These are phyloP conservation scores for Himalopsyche tibetana DNA, from an alignment of 2,888 invertebrate genomes.

Conservation along the genomic window DNA sequence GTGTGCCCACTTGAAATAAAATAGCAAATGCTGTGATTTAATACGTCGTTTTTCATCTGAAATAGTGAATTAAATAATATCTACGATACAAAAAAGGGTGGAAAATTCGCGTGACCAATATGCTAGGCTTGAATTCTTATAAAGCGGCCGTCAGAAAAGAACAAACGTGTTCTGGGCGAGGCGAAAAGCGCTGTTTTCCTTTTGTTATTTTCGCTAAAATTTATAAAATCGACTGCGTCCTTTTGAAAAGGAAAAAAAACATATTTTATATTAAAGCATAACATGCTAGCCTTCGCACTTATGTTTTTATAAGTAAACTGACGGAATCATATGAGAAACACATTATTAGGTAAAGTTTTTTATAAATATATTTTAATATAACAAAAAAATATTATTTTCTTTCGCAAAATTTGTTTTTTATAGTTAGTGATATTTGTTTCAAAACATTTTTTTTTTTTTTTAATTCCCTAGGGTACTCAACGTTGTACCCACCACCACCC, in stretches of 20 bases:
- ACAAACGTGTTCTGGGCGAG: slow-evolving; percentile 11
- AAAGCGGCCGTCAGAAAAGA: not conserved
- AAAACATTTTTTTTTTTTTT: too few species aligned
- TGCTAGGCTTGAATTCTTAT: slow-evolving; percentile 1
- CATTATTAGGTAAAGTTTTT: not conserved
- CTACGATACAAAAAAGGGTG: not conserved
- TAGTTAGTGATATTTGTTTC: too few species aligned
- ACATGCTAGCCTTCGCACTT: not conserved
- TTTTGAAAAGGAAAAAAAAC: not conserved
- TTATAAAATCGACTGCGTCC: slow-evolving; percentile 10
- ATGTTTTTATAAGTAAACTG: not conserved
- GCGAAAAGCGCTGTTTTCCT: not conserved
- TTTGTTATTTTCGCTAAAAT: not conserved
- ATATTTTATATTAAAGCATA: not conserved
- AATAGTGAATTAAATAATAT: not conserved
- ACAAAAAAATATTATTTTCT: too few species aligned
- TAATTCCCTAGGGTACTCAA: too few species aligned
- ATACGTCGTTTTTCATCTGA: not conserved
- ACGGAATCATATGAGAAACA: not conserved
- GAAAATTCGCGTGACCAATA: slow-evolving; percentile 10
- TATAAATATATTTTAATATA: too few species aligned
- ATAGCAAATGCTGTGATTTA: not conserved
- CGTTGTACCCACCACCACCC: too few species aligned
- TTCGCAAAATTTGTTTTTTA: too few species aligned
- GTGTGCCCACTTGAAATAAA: not conserved